phyloP scores from a whole-genome alignment of 2,113 vertebrate genomes.

The Stomatorhinus ivindoensis region DNA sequence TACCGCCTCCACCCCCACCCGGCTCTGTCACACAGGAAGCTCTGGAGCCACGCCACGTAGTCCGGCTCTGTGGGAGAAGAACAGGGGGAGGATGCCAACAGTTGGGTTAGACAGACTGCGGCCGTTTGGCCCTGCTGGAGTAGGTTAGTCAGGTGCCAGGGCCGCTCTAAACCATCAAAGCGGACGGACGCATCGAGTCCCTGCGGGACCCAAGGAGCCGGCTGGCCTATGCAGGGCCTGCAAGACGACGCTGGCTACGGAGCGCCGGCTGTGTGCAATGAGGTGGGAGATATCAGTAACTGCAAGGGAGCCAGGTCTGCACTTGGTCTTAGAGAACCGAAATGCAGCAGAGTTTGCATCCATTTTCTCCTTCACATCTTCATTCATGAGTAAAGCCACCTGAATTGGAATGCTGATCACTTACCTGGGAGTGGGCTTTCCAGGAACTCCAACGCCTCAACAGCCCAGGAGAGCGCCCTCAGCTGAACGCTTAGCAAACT shows the following conservation, averaged over 20 bases:
- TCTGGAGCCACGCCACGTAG: conserved; percentile 58
- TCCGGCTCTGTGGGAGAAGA: conserved; percentile 48
- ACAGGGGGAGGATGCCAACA: background rate
- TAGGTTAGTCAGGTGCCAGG: background rate
- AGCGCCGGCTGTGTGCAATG: background rate
- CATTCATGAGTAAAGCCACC: background rate
- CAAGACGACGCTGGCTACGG: background rate
- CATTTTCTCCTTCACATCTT: background rate
- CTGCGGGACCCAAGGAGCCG: background rate
- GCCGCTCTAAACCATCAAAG: background rate
- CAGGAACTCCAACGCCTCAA: conserved; percentile 50
- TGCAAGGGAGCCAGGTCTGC: background rate
- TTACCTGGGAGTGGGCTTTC: conserved; percentile 37
- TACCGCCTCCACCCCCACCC: conserved; percentile 51
- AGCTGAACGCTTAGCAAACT: conserved; percentile 70
- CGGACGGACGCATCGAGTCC: background rate
- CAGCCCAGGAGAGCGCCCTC: conserved; percentile 57
- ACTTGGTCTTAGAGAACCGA: background rate
- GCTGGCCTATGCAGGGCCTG: background rate
- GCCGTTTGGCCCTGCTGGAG: background rate
- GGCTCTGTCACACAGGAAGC: conserved; percentile 61
- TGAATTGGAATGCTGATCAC: background rate
- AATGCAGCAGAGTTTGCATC: background rate
- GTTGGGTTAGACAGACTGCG: background rate
- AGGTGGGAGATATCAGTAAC: background rate